These are phyloP conservation scores for Lithophane socia DNA, from an alignment of 2,888 invertebrate species.

Conservation along the genomic window DNA sequence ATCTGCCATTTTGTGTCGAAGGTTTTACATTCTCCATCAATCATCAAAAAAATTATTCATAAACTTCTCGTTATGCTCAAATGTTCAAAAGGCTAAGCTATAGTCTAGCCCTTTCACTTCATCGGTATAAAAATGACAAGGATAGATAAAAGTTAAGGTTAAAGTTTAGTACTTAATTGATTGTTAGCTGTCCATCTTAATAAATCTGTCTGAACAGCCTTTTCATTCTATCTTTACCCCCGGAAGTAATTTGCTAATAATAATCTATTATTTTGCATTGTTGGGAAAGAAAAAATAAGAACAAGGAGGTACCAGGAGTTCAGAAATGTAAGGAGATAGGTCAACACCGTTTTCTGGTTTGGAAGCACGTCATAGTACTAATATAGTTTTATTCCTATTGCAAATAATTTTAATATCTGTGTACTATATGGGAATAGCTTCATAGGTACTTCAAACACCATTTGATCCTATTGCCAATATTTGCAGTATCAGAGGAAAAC, in stretches of 20 bases:
- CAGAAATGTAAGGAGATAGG: background rate
- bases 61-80: background rate
- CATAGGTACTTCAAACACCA: background rate
- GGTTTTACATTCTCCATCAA: constrained; percentile 23
- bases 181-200: background rate
- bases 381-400: background rate
- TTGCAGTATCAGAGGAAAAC: constrained; percentile 1
- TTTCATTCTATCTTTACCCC: background rate
- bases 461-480: background rate
- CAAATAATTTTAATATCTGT: background rate
- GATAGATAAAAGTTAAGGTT: background rate
- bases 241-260: constrained; percentile 27
- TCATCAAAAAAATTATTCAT: constrained; percentile 20
- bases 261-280: constrained; percentile 13
- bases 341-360: background rate
- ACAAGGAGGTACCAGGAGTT: background rate
- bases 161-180: background rate
- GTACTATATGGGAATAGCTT: background rate
- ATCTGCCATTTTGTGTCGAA: background rate
- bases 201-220: background rate
- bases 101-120: constrained; percentile 16
- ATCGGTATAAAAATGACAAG: constrained; percentile 13
- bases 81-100: constrained; percentile 8
- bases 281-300: background rate
- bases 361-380: background rate